Conservation (phyloP, 2,888 invertebrate species). For the Meliscaeva auricollis region DNA sequence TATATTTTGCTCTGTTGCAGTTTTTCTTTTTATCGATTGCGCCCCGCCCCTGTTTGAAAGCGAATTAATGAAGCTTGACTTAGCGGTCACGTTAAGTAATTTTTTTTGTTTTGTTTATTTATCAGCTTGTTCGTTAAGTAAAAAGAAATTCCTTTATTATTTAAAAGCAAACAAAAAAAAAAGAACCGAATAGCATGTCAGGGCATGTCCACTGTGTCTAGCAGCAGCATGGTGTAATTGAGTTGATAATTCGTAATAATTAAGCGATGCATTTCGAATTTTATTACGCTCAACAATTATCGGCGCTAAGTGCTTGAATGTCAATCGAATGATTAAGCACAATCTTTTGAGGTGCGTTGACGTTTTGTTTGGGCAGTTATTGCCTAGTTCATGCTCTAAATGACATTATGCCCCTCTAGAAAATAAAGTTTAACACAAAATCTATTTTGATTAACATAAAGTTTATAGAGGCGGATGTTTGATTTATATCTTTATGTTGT, state of each 20-base stretch:
- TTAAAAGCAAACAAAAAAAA: not conserved
- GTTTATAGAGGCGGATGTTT: not conserved
- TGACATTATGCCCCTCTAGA: not conserved
- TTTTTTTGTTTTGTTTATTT: not conserved
- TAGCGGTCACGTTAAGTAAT: not conserved
- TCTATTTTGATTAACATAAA: not conserved
- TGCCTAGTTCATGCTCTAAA: slow-evolving; percentile 15
- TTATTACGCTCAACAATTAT: slow-evolving; percentile 35
- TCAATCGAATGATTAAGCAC: slow-evolving; percentile 14
- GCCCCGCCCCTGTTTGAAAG: slow-evolving; percentile 32
- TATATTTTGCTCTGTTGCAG: slow-evolving; percentile 30
- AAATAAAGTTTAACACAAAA: not conserved
- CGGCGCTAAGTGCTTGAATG: slow-evolving; percentile 32
- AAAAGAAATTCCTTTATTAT: not conserved
- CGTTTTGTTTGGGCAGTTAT: not conserved
- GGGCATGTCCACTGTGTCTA: slow-evolving; percentile 9
- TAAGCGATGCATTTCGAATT: slow-evolving; percentile 49
- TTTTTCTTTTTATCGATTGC: slow-evolving; percentile 7
- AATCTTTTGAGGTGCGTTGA: slow-evolving; percentile 20
- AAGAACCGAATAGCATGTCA: slow-evolving; percentile 3
- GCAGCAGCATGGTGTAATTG: slow-evolving; percentile 16
- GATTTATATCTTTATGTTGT: not conserved
- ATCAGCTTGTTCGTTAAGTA: not conserved
- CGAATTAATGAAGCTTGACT: slow-evolving; percentile 57
- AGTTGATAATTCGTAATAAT: slow-evolving; percentile 59